These are phyloP conservation scores for Rhamnusium bicolor DNA, from an alignment of 2,888 invertebrate species.

Conservation along the genomic window DNA sequence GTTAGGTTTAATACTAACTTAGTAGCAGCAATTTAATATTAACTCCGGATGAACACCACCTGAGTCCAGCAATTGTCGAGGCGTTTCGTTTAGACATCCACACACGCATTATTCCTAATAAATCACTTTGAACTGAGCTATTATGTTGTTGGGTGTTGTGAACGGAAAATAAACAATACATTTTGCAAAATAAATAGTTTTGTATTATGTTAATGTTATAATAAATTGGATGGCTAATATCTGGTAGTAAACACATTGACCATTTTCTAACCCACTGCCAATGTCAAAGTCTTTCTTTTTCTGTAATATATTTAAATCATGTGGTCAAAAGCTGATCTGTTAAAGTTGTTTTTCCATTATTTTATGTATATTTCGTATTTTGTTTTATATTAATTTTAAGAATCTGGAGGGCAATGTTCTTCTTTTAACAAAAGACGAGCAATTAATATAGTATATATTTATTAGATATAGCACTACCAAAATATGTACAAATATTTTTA, in stretches of 20 bases:
- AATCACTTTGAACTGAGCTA: neutral
- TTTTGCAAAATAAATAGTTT: neutral
- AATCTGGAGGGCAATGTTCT: neutral
- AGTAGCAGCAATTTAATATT: neutral
- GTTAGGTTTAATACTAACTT: neutral
- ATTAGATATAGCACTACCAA: neutral
- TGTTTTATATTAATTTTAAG: neutral
- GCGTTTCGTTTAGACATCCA: neutral
- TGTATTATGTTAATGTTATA: neutral
- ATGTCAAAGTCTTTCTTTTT: neutral
- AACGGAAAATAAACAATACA: neutral
- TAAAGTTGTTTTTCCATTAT: neutral
- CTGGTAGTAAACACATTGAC: neutral
- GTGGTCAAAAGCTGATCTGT: neutral
- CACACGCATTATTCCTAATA: constrained; percentile 7
- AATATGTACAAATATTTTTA: neutral
- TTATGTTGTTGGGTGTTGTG: neutral
- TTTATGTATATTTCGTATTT: neutral
- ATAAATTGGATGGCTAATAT: neutral
- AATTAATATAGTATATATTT: neutral
- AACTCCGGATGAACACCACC: constrained; percentile 7
- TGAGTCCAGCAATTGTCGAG: neutral
- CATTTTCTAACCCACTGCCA: neutral
- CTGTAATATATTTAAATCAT: neutral
- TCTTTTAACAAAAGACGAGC: neutral